phyloP scores from a whole-genome alignment of 2,797 vertebrate species.

The Cyprinodon diabolis region DNA sequence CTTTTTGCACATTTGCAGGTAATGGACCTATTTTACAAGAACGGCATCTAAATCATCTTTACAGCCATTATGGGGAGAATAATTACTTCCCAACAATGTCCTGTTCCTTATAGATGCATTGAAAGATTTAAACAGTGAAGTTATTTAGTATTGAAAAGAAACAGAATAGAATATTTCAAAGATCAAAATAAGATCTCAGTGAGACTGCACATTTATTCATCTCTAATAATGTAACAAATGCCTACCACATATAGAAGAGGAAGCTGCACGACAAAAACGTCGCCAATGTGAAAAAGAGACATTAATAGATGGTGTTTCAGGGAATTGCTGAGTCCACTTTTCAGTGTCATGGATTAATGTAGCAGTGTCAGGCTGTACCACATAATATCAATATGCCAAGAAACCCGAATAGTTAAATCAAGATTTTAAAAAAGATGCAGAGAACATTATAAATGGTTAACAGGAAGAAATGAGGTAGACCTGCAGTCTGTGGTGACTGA shows the following conservation, averaged over 20 bases:
- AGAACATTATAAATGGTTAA: constrained; percentile 34
- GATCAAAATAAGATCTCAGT: not conserved
- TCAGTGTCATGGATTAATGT: constrained; percentile 40
- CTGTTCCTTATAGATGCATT: constrained; percentile 25
- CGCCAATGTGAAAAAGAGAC: constrained; percentile 9
- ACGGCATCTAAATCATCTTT: constrained; percentile 44
- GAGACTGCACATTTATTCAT: not conserved
- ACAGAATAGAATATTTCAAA: not conserved
- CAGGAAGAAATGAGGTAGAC: constrained; percentile 38
- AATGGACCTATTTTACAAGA: constrained; percentile 56
- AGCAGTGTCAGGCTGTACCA: constrained; percentile 4
- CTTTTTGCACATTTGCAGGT: constrained; percentile 25
- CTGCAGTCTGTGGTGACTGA: constrained; percentile 51
- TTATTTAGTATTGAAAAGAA: constrained; percentile 2
- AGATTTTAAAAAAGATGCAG: constrained; percentile 10
- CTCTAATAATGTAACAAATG: not conserved
- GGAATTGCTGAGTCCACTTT: constrained; percentile 49
- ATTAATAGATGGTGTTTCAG: constrained; percentile 31
- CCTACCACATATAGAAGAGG: not conserved
- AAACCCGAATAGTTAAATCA: constrained; percentile 9
- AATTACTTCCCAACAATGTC: constrained; percentile 31
- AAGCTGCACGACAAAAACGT: constrained; percentile 14
- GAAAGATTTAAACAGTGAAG: constrained; percentile 19
- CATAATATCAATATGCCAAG: constrained; percentile 30
- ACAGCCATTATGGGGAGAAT: constrained; percentile 18